Percentiles rank a stretch among this genome's conserved stretches.
phyloP scores from a whole-genome alignment of 2,888 invertebrate species.

The Oscheius sp. region DNA sequence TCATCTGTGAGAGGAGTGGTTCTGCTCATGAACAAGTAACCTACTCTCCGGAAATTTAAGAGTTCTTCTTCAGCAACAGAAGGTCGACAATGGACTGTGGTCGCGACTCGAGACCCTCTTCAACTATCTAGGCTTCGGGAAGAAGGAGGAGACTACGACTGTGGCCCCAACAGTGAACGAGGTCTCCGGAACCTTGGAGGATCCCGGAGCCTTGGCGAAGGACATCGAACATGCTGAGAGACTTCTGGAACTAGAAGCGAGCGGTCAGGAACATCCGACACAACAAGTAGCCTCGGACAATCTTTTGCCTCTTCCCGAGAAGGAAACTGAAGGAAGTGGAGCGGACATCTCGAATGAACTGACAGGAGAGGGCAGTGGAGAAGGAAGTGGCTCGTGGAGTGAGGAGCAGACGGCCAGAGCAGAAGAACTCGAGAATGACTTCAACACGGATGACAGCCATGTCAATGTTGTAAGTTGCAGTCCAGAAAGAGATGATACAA shows the following conservation, averaged over 20 bases:
- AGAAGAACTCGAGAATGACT: slow-evolving; percentile 16
- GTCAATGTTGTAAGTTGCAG: not conserved
- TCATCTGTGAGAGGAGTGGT: slow-evolving; percentile 26
- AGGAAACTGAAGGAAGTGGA: slow-evolving; percentile 23
- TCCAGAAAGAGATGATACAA: not conserved
- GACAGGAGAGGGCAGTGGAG: slow-evolving; percentile 9
- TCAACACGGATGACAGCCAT: slow-evolving; percentile 5
- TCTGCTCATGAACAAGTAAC: slow-evolving; percentile 17
- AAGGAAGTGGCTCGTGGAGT: not conserved
- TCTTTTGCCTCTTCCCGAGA: not conserved
- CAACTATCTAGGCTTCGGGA: slow-evolving; percentile 24
- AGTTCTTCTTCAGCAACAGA: slow-evolving; percentile 28
- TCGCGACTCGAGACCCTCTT: slow-evolving; percentile 24
- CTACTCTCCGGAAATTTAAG: not conserved
- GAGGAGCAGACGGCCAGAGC: not conserved
- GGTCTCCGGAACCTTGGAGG: not conserved
- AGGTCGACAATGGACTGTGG: slow-evolving; percentile 33
- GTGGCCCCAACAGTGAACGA: not conserved
- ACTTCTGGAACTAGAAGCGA: slow-evolving; percentile 11
- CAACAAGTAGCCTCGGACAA: not conserved
- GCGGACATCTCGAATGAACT: slow-evolving; percentile 1
- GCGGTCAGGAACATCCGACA: not conserved
- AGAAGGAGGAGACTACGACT: not conserved
- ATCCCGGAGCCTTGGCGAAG: slow-evolving; percentile 20
- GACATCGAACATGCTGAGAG: slow-evolving; percentile 29